Conservation (phyloP, 2,888 invertebrate genomes). For the Volucella bombylans region DNA sequence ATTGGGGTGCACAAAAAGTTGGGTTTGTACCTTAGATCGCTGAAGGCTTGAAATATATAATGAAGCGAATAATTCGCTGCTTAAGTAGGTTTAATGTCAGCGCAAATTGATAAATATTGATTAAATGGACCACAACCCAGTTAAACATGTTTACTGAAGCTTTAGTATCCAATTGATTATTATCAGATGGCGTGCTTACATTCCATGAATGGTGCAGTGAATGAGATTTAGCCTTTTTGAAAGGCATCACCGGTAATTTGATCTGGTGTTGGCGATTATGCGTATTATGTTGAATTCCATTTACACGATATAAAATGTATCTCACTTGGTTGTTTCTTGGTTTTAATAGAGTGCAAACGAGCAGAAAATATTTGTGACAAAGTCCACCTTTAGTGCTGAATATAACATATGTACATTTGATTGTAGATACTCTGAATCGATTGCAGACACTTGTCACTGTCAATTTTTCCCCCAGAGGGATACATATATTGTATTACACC, state of each 20-base stretch:
- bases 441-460: slow-evolving; percentile 8
- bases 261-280: slow-evolving; percentile 30
- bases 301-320: slow-evolving; percentile 6
- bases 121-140: slow-evolving; percentile 6
- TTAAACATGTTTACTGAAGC: not conserved
- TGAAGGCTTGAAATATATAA: slow-evolving; percentile 19
- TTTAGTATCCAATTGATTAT: not conserved
- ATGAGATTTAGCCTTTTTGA: not conserved
- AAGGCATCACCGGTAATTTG: slow-evolving; percentile 7
- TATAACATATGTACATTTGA: not conserved
- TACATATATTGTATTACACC: slow-evolving; percentile 1
- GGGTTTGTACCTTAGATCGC: slow-evolving; percentile 1
- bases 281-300: slow-evolving; percentile 42
- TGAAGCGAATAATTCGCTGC: slow-evolving; percentile 46
- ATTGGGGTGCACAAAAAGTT: slow-evolving; percentile 20
- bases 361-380: not conserved
- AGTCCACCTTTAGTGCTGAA: slow-evolving; percentile 12
- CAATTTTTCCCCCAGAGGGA: not conserved
- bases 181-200: slow-evolving; percentile 9
- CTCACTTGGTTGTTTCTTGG: not conserved
- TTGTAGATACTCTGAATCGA: slow-evolving; percentile 12
- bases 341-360: not conserved
- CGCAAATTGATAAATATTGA: slow-evolving; percentile 60
- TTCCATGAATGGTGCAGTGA: not conserved
- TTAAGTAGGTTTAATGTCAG: slow-evolving; percentile 17